These are phyloP conservation scores for Ylistrum balloti DNA, from an alignment of 1,140 invertebrate species.

Conservation along the genomic window DNA sequence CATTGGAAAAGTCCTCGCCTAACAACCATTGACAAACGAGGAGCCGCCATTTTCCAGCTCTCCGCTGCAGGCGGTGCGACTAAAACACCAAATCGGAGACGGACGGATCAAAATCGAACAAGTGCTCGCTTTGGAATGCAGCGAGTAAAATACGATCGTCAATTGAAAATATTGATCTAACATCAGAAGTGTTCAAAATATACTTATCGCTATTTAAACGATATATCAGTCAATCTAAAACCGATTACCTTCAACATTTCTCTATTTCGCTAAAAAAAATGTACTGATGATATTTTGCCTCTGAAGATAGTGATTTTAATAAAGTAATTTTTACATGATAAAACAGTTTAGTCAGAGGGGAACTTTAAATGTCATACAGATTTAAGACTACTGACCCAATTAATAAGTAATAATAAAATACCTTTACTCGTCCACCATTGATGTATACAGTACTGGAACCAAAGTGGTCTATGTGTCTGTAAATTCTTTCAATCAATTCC, in stretches of 20 bases:
- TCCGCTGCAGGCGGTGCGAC: conserved; percentile 22
- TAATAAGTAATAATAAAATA: no score
- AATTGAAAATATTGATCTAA: background rate
- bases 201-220: conserved; percentile 22
- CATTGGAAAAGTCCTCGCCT: conserved; percentile 37
- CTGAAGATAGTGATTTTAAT: background rate
- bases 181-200: background rate
- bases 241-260: background rate
- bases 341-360: no score
- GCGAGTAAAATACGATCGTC: conserved; percentile 11
- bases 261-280: background rate
- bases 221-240: background rate
- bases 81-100: conserved; percentile 7
- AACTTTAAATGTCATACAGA: no score
- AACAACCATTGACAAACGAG: conserved; percentile 38
- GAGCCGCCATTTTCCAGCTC: conserved; percentile 36
- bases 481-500: no score
- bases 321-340: no score
- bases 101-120: conserved; percentile 37
- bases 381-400: no score
- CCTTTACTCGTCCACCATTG: no score
- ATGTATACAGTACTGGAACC: no score
- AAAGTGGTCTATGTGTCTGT: no score
- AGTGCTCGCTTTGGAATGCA: conserved; percentile 37
- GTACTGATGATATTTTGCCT: no score